A percentile compares a stretch with the other conserved stretches of the same genome.
Evolutionary conservation across 1,140 invertebrate genomes (phyloP).

Genomic region (Centruroides sculpturatus): DNA sequence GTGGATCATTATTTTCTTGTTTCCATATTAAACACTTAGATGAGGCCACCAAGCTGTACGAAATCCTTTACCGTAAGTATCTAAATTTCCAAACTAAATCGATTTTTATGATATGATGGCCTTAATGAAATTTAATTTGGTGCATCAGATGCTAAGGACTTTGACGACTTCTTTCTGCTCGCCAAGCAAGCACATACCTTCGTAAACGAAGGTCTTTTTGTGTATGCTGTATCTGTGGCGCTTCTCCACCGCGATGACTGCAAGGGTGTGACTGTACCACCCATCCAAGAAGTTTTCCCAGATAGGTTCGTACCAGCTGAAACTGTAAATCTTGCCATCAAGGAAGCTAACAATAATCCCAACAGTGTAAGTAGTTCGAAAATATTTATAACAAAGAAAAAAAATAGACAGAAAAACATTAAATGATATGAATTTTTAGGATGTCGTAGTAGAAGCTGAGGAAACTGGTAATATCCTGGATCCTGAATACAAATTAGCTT

Average conservation of each 20-base stretch:
- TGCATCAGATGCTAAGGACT: conserved; percentile 2
- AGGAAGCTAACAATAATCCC: conserved; percentile 25
- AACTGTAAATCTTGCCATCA: conserved; percentile 30
- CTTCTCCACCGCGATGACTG: conserved; percentile 40
- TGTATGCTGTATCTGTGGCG: conserved; percentile 42
- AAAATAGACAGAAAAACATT: too few species aligned
- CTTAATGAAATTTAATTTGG: not conserved
- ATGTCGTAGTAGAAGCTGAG: conserved; percentile 9
- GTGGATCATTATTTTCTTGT: conserved; percentile 20
- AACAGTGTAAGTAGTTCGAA: conserved; percentile 11
- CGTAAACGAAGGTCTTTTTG: conserved; percentile 47
- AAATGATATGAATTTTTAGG: not conserved
- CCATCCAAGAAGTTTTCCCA: conserved; percentile 47
- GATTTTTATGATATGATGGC: too few species aligned
- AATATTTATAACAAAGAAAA: too few species aligned
- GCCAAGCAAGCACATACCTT: conserved; percentile 44
- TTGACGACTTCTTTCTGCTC: conserved; percentile 39
- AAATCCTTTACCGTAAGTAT: conserved; percentile 2
- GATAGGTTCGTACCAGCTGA: conserved; percentile 33
- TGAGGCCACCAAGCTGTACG: conserved; percentile 11
- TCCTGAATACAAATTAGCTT: conserved; percentile 38
- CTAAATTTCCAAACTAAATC: not conserved
- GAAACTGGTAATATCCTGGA: conserved; percentile 15
- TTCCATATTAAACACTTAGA: conserved; percentile 26
- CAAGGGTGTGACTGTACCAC: conserved; percentile 40